phyloP scores from a whole-genome alignment of 2,888 invertebrate species.

The Callyntrura guangdongensis region DNA sequence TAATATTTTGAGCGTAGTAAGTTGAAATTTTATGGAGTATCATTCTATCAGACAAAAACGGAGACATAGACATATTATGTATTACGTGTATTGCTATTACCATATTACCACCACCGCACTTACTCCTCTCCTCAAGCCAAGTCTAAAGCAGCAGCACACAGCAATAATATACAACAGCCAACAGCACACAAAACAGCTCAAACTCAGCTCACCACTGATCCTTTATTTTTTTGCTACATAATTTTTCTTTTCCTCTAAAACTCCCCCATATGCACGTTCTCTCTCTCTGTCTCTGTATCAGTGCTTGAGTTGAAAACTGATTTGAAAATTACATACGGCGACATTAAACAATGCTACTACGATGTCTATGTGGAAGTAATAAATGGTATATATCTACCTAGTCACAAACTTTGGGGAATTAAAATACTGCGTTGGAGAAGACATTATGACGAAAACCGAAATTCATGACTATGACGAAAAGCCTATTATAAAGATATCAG shows the following conservation, averaged over 20 bases:
- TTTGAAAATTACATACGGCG: slow-evolving; percentile 38
- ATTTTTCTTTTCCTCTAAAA: slow-evolving; percentile 31
- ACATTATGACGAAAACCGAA: neutral
- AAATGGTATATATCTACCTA: neutral
- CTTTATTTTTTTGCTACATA: slow-evolving; percentile 48
- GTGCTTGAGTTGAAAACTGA: slow-evolving; percentile 36
- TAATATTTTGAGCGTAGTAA: slow-evolving; percentile 55
- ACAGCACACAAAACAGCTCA: neutral
- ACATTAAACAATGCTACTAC: slow-evolving; percentile 26
- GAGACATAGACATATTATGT: slow-evolving; percentile 27
- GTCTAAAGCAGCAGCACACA: neutral
- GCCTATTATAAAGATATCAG: neutral
- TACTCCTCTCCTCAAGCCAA: neutral
- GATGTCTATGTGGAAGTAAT: neutral
- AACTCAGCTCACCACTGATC: slow-evolving; percentile 9
- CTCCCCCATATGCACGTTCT: neutral
- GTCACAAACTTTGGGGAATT: too few species aligned
- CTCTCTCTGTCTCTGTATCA: neutral
- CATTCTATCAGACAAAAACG: slow-evolving; percentile 48
- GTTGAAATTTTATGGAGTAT: slow-evolving; percentile 66
- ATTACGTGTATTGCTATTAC: neutral
- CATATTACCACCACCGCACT: neutral
- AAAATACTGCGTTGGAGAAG: neutral
- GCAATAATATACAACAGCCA: neutral
- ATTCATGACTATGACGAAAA: neutral